Conservation (phyloP, 2,888 invertebrate genomes). For the Tethea ocularis region DNA sequence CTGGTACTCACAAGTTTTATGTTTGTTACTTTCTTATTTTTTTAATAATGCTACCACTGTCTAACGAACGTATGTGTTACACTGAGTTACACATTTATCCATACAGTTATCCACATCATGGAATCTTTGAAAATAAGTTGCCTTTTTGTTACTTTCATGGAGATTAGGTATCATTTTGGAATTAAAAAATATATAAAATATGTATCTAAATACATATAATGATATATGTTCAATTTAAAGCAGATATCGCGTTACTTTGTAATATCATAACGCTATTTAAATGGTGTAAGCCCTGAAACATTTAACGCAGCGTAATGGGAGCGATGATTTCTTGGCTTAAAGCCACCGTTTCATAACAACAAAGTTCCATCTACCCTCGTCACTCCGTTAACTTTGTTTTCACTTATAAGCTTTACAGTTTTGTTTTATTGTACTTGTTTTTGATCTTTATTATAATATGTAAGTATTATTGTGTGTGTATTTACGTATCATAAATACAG, state of each 20-base stretch:
- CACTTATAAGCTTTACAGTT: conserved; percentile 53
- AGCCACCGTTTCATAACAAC: conserved; percentile 67
- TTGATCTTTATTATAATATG: conserved; percentile 22
- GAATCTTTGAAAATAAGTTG: no score
- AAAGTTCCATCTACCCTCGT: conserved; percentile 63
- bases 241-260: no score
- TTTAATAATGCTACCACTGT: no score
- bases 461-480: not conserved
- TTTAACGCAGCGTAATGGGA: conserved; percentile 55
- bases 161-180: no score
- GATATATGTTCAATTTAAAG: no score
- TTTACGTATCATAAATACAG: no score
- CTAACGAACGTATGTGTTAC: no score
- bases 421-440: conserved; percentile 41
- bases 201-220: no score
- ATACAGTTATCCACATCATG: no score
- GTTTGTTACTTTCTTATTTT: not conserved
- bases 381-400: conserved; percentile 67
- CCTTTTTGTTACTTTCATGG: no score
- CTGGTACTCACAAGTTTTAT: conserved; percentile 31
- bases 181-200: no score
- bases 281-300: conserved; percentile 51
- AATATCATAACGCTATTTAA: not conserved
- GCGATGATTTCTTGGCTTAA: conserved; percentile 75
- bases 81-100: no score